Evolutionary conservation across 1,140 invertebrate species (phyloP).

Genomic region (Polypedilum vanderplanki): DNA sequence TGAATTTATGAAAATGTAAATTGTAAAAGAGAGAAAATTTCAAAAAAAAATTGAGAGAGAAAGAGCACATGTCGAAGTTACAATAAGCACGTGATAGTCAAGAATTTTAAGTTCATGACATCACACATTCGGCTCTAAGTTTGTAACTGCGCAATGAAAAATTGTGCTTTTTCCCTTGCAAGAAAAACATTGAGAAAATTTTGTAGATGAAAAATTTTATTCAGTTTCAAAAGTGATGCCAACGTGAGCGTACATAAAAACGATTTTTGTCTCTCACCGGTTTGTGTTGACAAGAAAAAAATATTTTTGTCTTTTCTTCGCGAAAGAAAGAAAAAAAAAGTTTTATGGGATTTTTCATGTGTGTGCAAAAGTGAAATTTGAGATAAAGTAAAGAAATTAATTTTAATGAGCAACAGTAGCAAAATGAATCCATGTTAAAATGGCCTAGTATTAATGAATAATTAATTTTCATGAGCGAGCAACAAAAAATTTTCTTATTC

Average conservation of each 20-base stretch:
- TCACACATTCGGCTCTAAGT: background rate
- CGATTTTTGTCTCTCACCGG: background rate
- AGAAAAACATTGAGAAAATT: background rate
- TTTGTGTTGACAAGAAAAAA: background rate
- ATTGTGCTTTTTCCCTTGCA: background rate
- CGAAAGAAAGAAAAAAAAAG: background rate
- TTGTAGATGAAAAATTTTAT: background rate
- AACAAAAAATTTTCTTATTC: no score
- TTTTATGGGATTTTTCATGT: background rate
- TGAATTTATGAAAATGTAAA: background rate
- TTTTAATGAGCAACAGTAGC: no score
- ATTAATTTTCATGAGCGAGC: no score
- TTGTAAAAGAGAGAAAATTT: background rate
- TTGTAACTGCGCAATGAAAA: background rate
- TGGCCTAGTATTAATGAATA: no score
- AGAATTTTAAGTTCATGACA: constrained; percentile 6
- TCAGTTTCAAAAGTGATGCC: background rate
- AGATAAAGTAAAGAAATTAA: no score
- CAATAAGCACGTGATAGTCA: constrained; percentile 10
- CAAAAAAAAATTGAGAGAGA: background rate
- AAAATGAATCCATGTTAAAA: no score
- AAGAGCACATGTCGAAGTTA: background rate
- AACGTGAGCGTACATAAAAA: background rate
- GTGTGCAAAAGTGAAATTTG: no score
- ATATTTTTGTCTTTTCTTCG: background rate